A percentile compares a stretch with the other conserved stretches of the same genome.
These are phyloP conservation scores for Arvicanthis niloticus DNA, from an alignment of 2,113 vertebrate species.

Conservation along the genomic window DNA sequence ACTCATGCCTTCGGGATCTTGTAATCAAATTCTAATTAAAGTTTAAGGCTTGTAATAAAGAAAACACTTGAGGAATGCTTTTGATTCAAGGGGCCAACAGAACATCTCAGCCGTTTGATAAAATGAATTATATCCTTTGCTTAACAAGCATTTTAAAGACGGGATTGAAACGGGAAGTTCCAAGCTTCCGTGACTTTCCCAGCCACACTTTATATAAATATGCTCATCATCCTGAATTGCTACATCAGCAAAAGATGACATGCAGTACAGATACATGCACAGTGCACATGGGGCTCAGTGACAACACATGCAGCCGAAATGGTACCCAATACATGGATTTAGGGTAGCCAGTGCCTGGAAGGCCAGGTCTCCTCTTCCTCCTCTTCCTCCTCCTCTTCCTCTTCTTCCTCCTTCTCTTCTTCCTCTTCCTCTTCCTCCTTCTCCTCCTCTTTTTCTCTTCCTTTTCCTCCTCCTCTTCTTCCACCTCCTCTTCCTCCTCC, in stretches of 20 bases:
- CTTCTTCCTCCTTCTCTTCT: too few species aligned
- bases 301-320: rapidly evolving
- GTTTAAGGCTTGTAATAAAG: constrained; percentile 82
- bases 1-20: constrained; percentile 80
- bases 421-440: too few species aligned
- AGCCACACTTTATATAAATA: constrained; percentile 64
- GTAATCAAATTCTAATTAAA: constrained; percentile 85
- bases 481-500: too few species aligned
- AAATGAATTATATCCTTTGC: constrained; percentile 81
- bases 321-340: rapidly evolving
- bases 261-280: not conserved
- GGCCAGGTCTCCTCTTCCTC: not conserved
- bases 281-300: rapidly evolving
- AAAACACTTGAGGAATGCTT: constrained; percentile 83
- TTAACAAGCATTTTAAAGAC: constrained; percentile 80
- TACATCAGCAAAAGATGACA: not conserved
- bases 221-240: constrained; percentile 18
- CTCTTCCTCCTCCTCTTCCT: not conserved
- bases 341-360: not conserved
- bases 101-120: constrained; percentile 78
- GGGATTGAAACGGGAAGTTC: constrained; percentile 77
- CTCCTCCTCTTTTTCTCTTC: too few species aligned
- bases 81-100: constrained; percentile 81
- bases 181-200: constrained; percentile 64
- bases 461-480: too few species aligned